A percentile compares a stretch with the other conserved stretches of the same genome.
Conservation (phyloP, 2,113 vertebrate genomes). For the Phocoena sinus region DNA sequence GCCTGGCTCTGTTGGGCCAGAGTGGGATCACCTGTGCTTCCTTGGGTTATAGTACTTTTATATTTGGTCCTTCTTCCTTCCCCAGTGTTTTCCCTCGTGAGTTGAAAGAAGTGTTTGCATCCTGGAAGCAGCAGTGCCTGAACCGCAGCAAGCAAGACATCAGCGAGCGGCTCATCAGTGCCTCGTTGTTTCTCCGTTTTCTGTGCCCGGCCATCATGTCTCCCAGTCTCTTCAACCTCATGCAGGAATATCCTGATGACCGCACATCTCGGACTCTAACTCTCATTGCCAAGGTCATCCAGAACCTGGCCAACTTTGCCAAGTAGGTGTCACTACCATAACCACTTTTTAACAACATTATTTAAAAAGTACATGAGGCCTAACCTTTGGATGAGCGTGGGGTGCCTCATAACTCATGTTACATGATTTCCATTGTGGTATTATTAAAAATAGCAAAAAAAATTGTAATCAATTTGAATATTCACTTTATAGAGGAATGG, state of each 20-base stretch:
- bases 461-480: neutral
- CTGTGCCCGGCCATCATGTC: constrained; percentile 98
- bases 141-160: constrained; percentile 92
- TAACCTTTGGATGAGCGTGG: neutral
- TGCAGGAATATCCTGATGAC: constrained; percentile 96
- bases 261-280: constrained; percentile 93
- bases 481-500: neutral
- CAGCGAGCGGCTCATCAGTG: constrained; percentile 94
- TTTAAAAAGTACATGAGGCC: neutral
- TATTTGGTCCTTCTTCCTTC: neutral
- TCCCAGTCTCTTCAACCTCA: constrained; percentile 95
- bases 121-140: constrained; percentile 94
- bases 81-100: constrained; percentile 94
- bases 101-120: constrained; percentile 95
- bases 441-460: constrained; percentile 27
- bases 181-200: constrained; percentile 96
- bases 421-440: neutral
- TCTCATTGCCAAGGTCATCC: constrained; percentile 98
- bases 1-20: neutral
- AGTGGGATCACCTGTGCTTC: neutral
- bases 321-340: constrained; percentile 84
- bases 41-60: neutral
- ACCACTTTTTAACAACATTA: neutral
- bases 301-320: constrained; percentile 97
- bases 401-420: neutral